Conservation (phyloP, 1,140 invertebrate species). For the Lordiphosa collinella region DNA sequence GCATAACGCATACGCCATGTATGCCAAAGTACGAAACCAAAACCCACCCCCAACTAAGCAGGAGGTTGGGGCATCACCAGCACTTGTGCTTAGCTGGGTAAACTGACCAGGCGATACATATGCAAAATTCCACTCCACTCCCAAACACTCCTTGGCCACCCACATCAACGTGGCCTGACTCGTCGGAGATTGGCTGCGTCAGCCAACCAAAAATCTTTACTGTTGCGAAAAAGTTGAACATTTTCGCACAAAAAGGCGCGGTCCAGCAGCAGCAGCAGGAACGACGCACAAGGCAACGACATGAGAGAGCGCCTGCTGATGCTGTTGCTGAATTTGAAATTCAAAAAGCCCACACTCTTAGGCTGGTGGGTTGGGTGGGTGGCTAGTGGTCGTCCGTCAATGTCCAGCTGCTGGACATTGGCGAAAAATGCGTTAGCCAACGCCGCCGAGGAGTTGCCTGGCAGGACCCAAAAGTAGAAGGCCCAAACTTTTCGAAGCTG, state of each 20-base stretch:
- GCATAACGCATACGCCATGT: slow-evolving; percentile 63
- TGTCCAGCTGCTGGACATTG: slow-evolving; percentile 70
- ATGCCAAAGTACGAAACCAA: neutral
- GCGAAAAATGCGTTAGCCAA: slow-evolving; percentile 73
- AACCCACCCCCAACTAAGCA: slow-evolving; percentile 9
- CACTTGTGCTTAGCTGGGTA: slow-evolving; percentile 36
- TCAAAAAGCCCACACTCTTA: slow-evolving; percentile 66
- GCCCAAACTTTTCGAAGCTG: slow-evolving; percentile 62
- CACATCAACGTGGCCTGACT: slow-evolving; percentile 43
- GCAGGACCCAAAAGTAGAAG: slow-evolving; percentile 55
- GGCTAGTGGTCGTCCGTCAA: slow-evolving; percentile 60
- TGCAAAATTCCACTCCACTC: slow-evolving; percentile 5
- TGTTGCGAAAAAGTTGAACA: slow-evolving; percentile 76
- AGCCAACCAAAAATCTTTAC: slow-evolving; percentile 78
- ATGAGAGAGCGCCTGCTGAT: slow-evolving; percentile 36
- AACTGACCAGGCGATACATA: slow-evolving; percentile 8
- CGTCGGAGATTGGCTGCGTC: slow-evolving; percentile 73
- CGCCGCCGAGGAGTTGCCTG: slow-evolving; percentile 39
- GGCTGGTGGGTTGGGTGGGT: neutral
- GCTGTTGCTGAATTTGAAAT: slow-evolving; percentile 68
- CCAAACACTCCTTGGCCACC: slow-evolving; percentile 11
- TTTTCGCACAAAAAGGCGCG: slow-evolving; percentile 77
- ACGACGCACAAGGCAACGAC: slow-evolving; percentile 4
- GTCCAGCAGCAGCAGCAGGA: slow-evolving; percentile 14
- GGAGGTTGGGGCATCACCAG: slow-evolving; percentile 16